These are phyloP conservation scores for Tangachromis dhanisi DNA, from an alignment of 2,113 vertebrate species.

Conservation along the genomic window DNA sequence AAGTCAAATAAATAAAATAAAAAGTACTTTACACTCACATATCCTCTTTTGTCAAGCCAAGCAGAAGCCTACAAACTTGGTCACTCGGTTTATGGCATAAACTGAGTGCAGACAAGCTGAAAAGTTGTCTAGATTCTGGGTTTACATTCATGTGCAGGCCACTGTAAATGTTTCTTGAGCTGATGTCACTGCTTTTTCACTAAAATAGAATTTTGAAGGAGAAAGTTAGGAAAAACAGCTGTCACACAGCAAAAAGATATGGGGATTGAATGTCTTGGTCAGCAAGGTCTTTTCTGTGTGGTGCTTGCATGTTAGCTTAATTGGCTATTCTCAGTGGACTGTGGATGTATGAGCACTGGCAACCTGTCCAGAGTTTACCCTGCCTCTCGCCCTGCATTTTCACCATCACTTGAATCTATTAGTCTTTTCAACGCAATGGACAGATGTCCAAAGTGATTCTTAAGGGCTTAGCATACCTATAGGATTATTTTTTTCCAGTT, in stretches of 20 bases:
- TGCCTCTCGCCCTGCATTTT: not conserved
- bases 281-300: not conserved
- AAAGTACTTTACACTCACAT: not conserved
- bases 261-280: not conserved
- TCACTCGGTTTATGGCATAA: not conserved
- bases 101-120: not conserved
- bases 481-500: not conserved
- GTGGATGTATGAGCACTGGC: not conserved
- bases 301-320: not conserved
- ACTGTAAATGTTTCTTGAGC: not conserved
- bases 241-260: not conserved
- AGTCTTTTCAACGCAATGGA: not conserved
- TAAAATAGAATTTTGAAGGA: not conserved
- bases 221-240: not conserved
- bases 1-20: not conserved
- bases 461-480: not conserved
- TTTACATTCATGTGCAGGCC: not conserved
- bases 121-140: not conserved
- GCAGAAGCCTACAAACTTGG: not conserved
- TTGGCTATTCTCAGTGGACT: not conserved
- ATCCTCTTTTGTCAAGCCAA: not conserved
- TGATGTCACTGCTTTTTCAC: not conserved
- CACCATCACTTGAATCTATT: not conserved
- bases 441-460: not conserved
- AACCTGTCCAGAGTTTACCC: not conserved